Evolutionary conservation across 2,113 vertebrate species (phyloP), one percentile per base, ranked within the genome.

Genomic region (Columbina picui): DNA sequence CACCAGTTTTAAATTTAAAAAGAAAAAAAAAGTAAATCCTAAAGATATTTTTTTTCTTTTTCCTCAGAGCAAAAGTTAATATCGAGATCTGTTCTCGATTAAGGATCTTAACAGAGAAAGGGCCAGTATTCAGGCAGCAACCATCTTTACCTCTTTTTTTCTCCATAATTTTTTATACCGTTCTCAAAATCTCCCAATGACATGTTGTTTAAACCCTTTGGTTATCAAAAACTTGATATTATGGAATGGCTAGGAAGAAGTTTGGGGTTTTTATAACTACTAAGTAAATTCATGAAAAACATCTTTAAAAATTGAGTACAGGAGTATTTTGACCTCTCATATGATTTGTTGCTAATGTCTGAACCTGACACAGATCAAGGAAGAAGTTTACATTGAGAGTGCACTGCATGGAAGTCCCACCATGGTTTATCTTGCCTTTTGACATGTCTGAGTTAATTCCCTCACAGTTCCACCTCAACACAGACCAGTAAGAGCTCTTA

Each of bases 201-300:
- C 6, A 56, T 10, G 8, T 4, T 63, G 5, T 27, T 64, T 29
- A 76, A 87, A 63, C 3, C 5, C 25, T 61, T 36, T 14, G 17
- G 7, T 60, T 68, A 56, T 30, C 18, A n/a, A 65, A 81, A 75
- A 26, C 4, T n/a, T 41, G 22, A 7, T 55, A 12, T 32, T 43
- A 43, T 4, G 34, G 38, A 56, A 49, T 18, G 39, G 1, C 15
- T 67, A 8, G 4, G 23, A 89, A 80, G 26, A 89, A 27, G 5
- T 6, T 26, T 39, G 3, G 5, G 1, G 1, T 0, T 5, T 57
- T 60, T 82, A 15, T 55, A 76, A 41, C 8, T 36, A 2, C 2
- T 27, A 47, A 30, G 6, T 47, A 61, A 68, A 81, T 41, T 50
- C 2, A 78, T 53, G 2, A 73, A 78, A 73, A 1, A 36, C 41